Evolutionary conservation across 1,140 invertebrate species (phyloP).

Genomic region (Camponotus vicinus): DNA sequence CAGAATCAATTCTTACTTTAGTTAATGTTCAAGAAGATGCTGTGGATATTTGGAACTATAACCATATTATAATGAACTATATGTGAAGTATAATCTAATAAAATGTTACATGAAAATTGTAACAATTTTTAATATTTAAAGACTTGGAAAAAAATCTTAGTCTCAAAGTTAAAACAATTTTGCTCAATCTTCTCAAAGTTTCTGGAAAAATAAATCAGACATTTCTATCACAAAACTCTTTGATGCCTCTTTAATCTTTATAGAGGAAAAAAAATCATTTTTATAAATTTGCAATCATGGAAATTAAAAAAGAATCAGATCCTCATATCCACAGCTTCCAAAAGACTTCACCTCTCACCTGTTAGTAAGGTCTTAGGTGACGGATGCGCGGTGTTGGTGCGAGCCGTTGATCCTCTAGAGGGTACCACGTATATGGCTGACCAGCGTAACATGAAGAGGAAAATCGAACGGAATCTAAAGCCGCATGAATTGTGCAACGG

Average conservation of each 20-base stretch:
- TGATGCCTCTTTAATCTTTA: neutral
- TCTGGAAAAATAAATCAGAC: neutral
- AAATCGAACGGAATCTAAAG: slow-evolving; percentile 80
- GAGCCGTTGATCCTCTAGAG: slow-evolving; percentile 90
- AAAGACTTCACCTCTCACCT: slow-evolving; percentile 14
- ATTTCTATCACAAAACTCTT: neutral
- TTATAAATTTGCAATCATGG: neutral
- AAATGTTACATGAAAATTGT: no score
- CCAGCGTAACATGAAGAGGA: slow-evolving; percentile 77
- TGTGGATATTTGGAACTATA: no score
- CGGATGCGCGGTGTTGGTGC: slow-evolving; percentile 91
- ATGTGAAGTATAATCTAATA: no score
- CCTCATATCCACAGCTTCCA: neutral
- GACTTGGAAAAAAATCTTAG: no score
- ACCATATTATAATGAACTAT: no score
- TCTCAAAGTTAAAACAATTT: no score
- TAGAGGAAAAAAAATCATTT: neutral
- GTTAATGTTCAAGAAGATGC: no score
- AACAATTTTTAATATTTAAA: no score
- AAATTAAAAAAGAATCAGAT: slow-evolving; percentile 28
- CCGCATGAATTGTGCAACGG: slow-evolving; percentile 90
- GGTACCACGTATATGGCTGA: slow-evolving; percentile 88
- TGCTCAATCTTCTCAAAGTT: no score
- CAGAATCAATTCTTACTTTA: neutral
- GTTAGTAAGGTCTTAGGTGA: slow-evolving; percentile 79